Conservation (phyloP, 2,113 vertebrate species). For the Martes martes region DNA sequence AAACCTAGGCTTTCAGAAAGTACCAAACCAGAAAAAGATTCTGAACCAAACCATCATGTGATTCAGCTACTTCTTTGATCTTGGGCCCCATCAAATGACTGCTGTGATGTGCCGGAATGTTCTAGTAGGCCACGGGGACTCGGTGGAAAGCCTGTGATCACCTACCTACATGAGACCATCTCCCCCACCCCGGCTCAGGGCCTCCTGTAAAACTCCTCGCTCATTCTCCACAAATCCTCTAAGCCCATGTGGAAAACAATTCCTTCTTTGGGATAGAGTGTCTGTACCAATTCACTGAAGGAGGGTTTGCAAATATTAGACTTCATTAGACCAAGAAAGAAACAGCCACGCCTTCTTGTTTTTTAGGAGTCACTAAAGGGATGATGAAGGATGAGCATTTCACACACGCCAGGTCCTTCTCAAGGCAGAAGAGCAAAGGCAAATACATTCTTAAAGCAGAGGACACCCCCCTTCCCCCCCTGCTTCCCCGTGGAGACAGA, state of each 20-base stretch:
- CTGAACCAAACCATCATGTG: neutral
- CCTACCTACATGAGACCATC: neutral
- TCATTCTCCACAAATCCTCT: neutral
- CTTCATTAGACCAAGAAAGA: neutral
- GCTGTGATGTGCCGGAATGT: neutral
- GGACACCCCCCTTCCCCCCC: too few relatives aligned
- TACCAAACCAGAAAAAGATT: conserved; percentile 23
- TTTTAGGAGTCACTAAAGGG: neutral
- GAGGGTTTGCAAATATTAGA: neutral
- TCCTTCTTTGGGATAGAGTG: neutral
- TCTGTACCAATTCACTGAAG: neutral
- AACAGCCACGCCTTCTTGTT: neutral
- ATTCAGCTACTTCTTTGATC: neutral
- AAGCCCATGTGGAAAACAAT: neutral
- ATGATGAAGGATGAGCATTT: neutral
- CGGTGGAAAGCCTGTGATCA: neutral
- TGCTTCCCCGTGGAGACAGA: neutral
- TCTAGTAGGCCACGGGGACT: neutral
- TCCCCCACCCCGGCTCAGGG: neutral
- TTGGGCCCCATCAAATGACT: neutral
- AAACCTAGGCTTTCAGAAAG: neutral
- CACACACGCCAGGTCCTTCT: neutral
- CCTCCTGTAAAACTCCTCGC: neutral
- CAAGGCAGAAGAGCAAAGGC: neutral
- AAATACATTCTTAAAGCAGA: neutral